phyloP scores from a whole-genome alignment of 2,797 vertebrate species.

The Rhabdophis nuchalis region DNA sequence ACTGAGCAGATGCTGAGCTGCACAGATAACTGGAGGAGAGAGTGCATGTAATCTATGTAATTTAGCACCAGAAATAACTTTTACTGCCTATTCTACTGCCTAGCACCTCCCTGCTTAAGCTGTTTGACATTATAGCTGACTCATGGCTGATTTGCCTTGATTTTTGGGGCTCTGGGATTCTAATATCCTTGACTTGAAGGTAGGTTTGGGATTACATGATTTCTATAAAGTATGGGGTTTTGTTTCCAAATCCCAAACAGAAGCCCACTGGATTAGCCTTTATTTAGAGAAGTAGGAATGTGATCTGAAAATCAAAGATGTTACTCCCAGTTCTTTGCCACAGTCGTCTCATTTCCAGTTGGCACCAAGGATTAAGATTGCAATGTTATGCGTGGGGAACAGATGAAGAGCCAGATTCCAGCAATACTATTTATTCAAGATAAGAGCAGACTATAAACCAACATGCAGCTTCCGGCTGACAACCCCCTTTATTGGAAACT shows the following conservation, averaged over 20 bases:
- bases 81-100: not conserved
- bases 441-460: no score
- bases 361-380: not conserved
- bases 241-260: not conserved
- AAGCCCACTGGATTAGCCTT: not conserved
- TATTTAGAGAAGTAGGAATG: not conserved
- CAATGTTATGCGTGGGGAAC: no score
- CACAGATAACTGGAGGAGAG: not conserved
- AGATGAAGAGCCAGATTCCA: no score
- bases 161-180: not conserved
- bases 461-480: no score
- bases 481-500: no score
- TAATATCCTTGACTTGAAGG: not conserved
- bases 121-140: not conserved
- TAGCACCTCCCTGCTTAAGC: not conserved
- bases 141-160: not conserved
- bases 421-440: no score
- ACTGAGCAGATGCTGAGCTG: not conserved
- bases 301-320: not conserved
- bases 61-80: not conserved
- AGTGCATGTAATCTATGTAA: not conserved
- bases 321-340: not conserved
- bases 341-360: not conserved
- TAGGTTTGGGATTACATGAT: not conserved
- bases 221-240: not conserved